Base-by-base conservation (phyloP, 2,113 vertebrate genomes). In the Ginglymostoma cirratum region DNA sequence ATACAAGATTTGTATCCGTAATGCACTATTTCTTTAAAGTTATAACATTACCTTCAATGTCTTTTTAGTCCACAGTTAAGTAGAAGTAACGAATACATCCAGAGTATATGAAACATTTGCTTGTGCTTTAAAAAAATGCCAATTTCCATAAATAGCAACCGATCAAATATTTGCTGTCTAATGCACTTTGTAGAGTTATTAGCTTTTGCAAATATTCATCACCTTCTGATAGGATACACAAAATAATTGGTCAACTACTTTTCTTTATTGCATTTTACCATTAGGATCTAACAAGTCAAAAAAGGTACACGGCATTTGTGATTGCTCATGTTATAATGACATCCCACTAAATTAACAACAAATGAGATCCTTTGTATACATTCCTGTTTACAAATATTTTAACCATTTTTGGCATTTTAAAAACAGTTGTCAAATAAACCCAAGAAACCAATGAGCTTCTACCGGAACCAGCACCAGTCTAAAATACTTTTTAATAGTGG, bases 181-280 rank as follows among this genome's bases (percentile, higher is more conserved):
- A 5, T 38, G 2, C 34, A 93, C 15, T n/a, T 93, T 14, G 30
- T n/a, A n/a, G n/a, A 38, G 38, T 34, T 15, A 66, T 15, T 66
- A 67, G 27, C 8, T 93, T 66, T 45, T 83, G 19, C 38, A 83
- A 83, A 83, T 21, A 42, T 38, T 42, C n/a, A 83, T 38, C 38
- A 21, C 6, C 38, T 19, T 83, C 38, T 38, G 61, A 93, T 61
- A 93, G 34, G 65, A 38, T 93, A 65, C 61, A 93, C 61, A 93
- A 93, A 67, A 95, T 69, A 48, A 72, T 48, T 45, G 94, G 76
- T 95, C 69, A 95, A 48, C 94, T 95, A 95, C 94, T 72, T 97
- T 96, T 97, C 97, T 98, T 98, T 98, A 98, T 98, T 98, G 98
- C 97, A 98, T 98, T 97, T 97, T 97, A 97, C 97, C 97, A 67